A percentile compares a stretch with the other conserved stretches of the same genome.
These are phyloP conservation scores for Episyrphus balteatus DNA, from an alignment of 1,140 invertebrate genomes.

Conservation along the genomic window DNA sequence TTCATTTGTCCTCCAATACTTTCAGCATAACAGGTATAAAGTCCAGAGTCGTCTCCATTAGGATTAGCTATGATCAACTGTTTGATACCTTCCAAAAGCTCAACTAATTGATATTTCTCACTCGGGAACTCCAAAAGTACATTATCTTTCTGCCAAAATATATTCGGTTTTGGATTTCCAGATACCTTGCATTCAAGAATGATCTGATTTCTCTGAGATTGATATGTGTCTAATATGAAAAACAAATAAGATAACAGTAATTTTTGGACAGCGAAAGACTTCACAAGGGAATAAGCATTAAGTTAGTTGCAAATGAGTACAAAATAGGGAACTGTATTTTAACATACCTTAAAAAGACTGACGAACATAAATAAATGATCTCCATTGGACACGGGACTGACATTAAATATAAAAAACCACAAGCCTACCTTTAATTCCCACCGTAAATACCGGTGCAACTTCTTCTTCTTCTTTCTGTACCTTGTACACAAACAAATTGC, in stretches of 20 bases:
- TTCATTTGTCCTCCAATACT: slow-evolving; percentile 34
- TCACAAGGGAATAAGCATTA: too few relatives aligned
- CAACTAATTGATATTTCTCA: slow-evolving; percentile 40
- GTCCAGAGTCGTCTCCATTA: slow-evolving; percentile 17
- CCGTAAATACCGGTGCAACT: slow-evolving; percentile 27
- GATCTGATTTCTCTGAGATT: slow-evolving; percentile 24
- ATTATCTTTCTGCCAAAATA: slow-evolving; percentile 77
- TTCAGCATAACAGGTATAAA: slow-evolving; percentile 32
- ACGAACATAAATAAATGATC: too few relatives aligned
- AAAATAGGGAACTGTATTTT: too few relatives aligned
- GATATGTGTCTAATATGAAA: slow-evolving; percentile 28
- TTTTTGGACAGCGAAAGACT: too few relatives aligned
- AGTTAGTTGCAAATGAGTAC: too few relatives aligned
- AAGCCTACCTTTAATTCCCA: slow-evolving; percentile 33
- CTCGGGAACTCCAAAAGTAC: slow-evolving; percentile 38
- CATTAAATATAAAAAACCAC: neutral
- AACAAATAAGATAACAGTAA: too few relatives aligned
- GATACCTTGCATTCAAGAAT: slow-evolving; percentile 32
- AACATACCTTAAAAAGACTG: too few relatives aligned
- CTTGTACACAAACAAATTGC: slow-evolving; percentile 30
- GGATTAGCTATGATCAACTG: slow-evolving; percentile 24
- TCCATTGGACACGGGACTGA: too few relatives aligned
- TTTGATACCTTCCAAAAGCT: slow-evolving; percentile 19
- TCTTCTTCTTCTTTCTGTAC: slow-evolving; percentile 18
- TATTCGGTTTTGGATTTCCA: slow-evolving; percentile 30